phyloP scores from a whole-genome alignment of 2,888 invertebrate species.

The Nephrotoma guestfalica region DNA sequence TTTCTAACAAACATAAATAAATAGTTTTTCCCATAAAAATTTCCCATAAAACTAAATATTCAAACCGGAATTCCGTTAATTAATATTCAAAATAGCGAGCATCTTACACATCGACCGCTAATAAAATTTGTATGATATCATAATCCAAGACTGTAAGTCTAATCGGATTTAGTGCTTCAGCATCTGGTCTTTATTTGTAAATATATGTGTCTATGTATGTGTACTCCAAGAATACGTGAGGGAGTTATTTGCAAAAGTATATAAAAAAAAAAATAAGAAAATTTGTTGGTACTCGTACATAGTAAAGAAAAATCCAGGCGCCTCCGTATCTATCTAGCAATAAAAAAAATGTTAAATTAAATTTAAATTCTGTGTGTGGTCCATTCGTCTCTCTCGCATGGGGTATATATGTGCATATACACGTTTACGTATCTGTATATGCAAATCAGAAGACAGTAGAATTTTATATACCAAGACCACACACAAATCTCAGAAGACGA shows the following conservation, averaged over 20 bases:
- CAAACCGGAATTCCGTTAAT: background rate
- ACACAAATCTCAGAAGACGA: background rate
- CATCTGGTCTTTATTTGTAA: background rate
- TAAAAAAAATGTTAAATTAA: background rate
- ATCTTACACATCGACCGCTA: background rate
- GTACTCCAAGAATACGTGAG: too few species aligned
- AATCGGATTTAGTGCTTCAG: background rate
- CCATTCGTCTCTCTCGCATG: background rate
- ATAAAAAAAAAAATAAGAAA: background rate
- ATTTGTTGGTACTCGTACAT: background rate
- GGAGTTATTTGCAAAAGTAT: background rate
- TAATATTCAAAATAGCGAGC: background rate
- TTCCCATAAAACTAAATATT: background rate
- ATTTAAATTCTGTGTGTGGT: background rate
- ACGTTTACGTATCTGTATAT: background rate
- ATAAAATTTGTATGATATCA: background rate
- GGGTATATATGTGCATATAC: background rate
- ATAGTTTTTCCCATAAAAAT: too few species aligned
- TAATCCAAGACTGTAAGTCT: background rate
- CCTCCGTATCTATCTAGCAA: background rate
- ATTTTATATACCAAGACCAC: background rate
- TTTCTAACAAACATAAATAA: too few species aligned
- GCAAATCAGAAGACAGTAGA: background rate
- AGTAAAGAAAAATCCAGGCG: background rate
- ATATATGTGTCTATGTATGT: background rate